Base-by-base conservation (phyloP, 2,888 invertebrate genomes). In the Acleris laterana region DNA sequence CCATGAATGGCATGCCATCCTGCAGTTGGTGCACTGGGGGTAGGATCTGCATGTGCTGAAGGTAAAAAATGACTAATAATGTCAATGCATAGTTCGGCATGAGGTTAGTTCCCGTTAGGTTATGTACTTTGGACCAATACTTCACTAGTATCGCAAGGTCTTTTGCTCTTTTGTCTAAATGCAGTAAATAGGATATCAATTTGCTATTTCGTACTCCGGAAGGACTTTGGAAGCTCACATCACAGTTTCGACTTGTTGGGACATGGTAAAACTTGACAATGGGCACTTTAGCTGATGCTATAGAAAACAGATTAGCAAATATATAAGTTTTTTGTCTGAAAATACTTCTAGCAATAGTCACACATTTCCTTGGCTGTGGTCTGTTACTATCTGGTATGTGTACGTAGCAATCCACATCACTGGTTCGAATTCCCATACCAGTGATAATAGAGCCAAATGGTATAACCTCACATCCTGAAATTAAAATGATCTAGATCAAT, bases 381-480 rank as follows among this genome's bases (percentile, higher is more conserved):
- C 58, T 67, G 19, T 19, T 53, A 69, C 44, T 71, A 0, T 62
- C 32, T 51, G 92, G 90, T 20, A 94, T 78, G 9, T 92, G 81
- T 22, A 96, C 80, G 69, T 89, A 96, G 69, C 96, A 90, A 78
- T 97, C 97, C n/a, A 96, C 90, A 81, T 97, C 97, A 77, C 96
- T 96, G 71, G 93, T 85, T 77, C 93, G 94, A 57, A 96, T 94
- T 4, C 95, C 95, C 59, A 97, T 83, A 1, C 95, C 96, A 0
- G 95, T 96, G 1, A 95, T 91, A 32, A 95, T 94, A 0, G 97
- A 97, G 2, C 97, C 97, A 83, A 96, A 97, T 0, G 95, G 94
- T n/a, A 81, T 62, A 0, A 90, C 80, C 59, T 68, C 63, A 68
- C 88, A 85, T 69, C 81, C 93, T 93, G 84, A 16, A 83, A 82